Evolutionary conservation across 2,888 invertebrate genomes (phyloP).

Genomic region (Drosophila differens): DNA sequence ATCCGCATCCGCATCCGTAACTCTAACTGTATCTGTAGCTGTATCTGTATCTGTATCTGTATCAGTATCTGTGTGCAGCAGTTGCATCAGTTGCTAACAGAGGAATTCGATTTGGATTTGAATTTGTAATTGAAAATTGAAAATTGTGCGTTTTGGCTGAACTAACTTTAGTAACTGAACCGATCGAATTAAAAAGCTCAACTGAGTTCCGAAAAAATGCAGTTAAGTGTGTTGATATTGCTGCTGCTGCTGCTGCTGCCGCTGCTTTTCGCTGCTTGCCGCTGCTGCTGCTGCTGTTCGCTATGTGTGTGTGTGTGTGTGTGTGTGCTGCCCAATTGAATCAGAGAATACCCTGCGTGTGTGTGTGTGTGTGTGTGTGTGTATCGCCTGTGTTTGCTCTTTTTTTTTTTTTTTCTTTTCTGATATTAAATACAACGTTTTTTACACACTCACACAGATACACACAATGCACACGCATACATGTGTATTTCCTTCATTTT

Average conservation of each 20-base stretch:
- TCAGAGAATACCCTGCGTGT: constrained; percentile 74
- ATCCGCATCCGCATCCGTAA: constrained; percentile 27
- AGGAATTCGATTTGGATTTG: constrained; percentile 39
- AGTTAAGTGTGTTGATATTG: constrained; percentile 69
- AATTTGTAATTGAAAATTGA: constrained; percentile 56
- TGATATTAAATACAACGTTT: constrained; percentile 45
- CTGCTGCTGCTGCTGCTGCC: constrained; percentile 14
- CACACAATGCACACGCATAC: constrained; percentile 10
- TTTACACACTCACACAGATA: constrained; percentile 38
- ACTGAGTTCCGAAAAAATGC: constrained; percentile 85
- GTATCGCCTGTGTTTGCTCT: constrained; percentile 57
- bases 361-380: constrained; percentile 21
- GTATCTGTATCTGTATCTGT: constrained; percentile 7
- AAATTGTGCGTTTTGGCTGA: constrained; percentile 79
- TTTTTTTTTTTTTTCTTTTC: constrained; percentile 41
- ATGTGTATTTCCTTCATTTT: constrained; percentile 58
- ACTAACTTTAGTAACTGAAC: constrained; percentile 84
- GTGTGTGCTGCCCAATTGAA: constrained; percentile 83
- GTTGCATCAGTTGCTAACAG: constrained; percentile 24
- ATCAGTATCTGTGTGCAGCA: constrained; percentile 25
- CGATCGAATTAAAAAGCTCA: constrained; percentile 86
- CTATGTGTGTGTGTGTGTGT: constrained; percentile 27
- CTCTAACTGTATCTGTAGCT: background rate
- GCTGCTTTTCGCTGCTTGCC: constrained; percentile 1
- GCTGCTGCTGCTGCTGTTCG: constrained; percentile 23